phyloP scores from a whole-genome alignment of 2,888 invertebrate genomes.

The Cephus runcator region DNA sequence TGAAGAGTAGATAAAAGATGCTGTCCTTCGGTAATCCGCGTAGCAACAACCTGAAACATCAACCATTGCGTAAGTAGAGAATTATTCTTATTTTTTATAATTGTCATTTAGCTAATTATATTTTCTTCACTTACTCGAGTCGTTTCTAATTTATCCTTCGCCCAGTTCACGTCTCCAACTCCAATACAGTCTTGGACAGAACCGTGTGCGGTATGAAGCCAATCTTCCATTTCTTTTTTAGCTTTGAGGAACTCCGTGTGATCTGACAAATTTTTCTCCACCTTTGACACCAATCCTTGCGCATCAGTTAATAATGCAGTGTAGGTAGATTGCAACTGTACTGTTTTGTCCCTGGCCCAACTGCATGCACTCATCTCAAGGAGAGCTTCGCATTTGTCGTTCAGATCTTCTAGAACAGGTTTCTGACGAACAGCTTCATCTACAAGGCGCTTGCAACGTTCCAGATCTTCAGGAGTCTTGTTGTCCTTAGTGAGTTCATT shows the following conservation, averaged over 20 bases:
- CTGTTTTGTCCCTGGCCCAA: constrained; percentile 87
- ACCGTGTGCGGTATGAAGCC: constrained; percentile 85
- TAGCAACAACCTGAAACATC: constrained; percentile 66
- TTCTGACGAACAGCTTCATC: constrained; percentile 82
- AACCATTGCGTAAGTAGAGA: background rate
- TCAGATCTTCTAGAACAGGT: constrained; percentile 82
- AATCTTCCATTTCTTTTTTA: constrained; percentile 83
- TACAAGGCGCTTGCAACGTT: constrained; percentile 78
- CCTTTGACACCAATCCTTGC: constrained; percentile 84
- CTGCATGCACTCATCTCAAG: constrained; percentile 88
- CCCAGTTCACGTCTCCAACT: constrained; percentile 80
- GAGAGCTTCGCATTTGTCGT: constrained; percentile 86
- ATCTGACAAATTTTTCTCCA: constrained; percentile 90
- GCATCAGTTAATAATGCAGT: constrained; percentile 81
- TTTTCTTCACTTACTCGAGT: constrained; percentile 71
- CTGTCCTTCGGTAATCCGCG: constrained; percentile 85
- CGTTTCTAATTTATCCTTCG: constrained; percentile 84
- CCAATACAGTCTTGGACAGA: constrained; percentile 85
- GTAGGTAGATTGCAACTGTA: constrained; percentile 84
- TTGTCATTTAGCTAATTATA: background rate
- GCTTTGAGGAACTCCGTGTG: constrained; percentile 91
- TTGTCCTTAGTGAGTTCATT: constrained; percentile 74
- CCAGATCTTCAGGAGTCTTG: constrained; percentile 82
- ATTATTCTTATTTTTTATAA: background rate
- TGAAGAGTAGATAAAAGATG: constrained; percentile 84